Conservation (phyloP, 2,797 vertebrate species). For the Podargus strigoides region DNA sequence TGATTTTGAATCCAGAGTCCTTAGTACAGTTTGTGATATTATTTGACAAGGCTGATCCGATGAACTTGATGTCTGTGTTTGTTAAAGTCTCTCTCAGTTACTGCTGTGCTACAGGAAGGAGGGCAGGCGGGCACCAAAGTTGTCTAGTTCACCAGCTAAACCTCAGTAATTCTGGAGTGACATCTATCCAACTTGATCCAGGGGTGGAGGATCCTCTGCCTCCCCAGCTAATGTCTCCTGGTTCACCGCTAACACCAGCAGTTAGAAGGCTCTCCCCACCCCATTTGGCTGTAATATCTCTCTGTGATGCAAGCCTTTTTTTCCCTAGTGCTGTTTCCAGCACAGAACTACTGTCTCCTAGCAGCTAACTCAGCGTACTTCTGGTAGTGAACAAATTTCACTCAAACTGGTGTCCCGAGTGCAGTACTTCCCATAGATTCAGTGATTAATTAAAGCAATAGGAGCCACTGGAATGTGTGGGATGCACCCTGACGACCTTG, state of each 20-base stretch:
- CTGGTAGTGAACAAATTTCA: not conserved
- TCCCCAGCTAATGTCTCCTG: not conserved
- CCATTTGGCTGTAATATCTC: not conserved
- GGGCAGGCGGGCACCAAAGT: not conserved
- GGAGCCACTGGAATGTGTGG: not conserved
- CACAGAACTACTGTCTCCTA: not conserved
- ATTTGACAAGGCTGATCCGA: not conserved
- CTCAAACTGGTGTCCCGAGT: not conserved
- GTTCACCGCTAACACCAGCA: not conserved
- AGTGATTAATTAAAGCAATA: not conserved
- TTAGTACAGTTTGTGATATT: not conserved
- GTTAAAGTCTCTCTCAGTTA: not conserved
- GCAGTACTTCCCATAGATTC: not conserved
- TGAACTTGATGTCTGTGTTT: not conserved
- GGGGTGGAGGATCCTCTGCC: not conserved
- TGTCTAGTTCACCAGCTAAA: not conserved
- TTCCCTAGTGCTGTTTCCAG: not conserved
- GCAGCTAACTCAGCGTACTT: not conserved
- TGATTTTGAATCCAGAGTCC: not conserved
- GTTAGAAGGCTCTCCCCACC: not conserved
- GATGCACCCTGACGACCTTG: not conserved
- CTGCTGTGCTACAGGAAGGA: not conserved
- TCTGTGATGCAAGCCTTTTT: not conserved
- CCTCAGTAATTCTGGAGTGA: not conserved
- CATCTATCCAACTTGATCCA: not conserved